A percentile compares a stretch with the other conserved stretches of the same genome.
phyloP scores from a whole-genome alignment of 2,888 invertebrate genomes.

The Amblyteles armatorius region DNA sequence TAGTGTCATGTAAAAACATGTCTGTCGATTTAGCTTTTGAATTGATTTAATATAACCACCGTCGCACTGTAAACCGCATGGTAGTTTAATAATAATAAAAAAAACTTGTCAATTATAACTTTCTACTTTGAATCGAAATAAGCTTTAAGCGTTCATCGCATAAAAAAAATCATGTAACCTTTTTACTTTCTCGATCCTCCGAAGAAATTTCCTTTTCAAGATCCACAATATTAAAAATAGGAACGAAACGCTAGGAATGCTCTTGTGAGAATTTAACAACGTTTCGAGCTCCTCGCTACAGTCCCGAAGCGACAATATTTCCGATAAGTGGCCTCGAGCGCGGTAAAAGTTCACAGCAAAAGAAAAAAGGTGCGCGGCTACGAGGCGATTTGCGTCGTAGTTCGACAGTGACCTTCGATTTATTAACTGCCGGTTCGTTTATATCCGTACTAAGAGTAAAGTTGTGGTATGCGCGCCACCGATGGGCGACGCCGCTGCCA shows the following conservation, averaged over 20 bases:
- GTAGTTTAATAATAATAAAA: background rate
- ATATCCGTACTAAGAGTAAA: background rate
- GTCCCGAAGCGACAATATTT: background rate
- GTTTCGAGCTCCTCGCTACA: background rate
- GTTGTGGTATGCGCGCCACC: background rate
- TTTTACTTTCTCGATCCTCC: too few species aligned
- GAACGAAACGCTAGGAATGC: too few species aligned
- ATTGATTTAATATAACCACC: background rate
- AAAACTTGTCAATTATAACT: background rate
- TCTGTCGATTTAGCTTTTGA: too few species aligned
- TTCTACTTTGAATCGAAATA: background rate
- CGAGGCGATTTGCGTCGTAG: background rate
- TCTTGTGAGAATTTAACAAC: too few species aligned
- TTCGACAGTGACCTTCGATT: conserved; percentile 10
- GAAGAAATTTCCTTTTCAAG: too few species aligned
- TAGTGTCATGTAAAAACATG: too few species aligned
- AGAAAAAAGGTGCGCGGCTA: too few species aligned
- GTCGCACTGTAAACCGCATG: background rate
- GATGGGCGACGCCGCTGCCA: background rate
- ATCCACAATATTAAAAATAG: too few species aligned
- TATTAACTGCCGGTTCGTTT: background rate
- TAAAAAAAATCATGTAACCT: too few species aligned
- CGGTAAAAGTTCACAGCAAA: background rate
- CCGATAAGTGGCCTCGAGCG: background rate
- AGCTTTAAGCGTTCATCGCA: too few species aligned